phyloP scores from a whole-genome alignment of 2,888 invertebrate species.

The Drosophila birchii region DNA sequence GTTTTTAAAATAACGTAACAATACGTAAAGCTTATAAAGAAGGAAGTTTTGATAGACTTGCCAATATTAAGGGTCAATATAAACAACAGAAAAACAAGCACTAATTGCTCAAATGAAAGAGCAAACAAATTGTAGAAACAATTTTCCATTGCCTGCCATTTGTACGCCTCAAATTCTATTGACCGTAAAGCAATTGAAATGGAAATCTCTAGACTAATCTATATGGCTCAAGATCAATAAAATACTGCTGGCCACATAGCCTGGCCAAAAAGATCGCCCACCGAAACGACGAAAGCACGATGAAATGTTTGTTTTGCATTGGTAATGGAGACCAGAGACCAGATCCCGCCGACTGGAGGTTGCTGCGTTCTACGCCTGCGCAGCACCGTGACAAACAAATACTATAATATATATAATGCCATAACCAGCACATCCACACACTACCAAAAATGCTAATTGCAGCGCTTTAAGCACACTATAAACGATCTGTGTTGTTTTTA shows the following conservation, averaged over 20 bases:
- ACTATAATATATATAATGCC: slow-evolving; percentile 12
- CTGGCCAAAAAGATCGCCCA: slow-evolving; percentile 71
- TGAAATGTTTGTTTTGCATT: slow-evolving; percentile 48
- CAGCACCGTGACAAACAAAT: slow-evolving; percentile 72
- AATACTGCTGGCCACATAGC: slow-evolving; percentile 39
- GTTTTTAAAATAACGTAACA: no score
- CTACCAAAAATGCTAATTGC: slow-evolving; percentile 73
- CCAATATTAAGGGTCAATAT: slow-evolving; percentile 15
- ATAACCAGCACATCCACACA: slow-evolving; percentile 44
- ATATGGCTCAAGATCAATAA: slow-evolving; percentile 59
- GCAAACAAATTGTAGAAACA: slow-evolving; percentile 6
- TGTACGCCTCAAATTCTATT: slow-evolving; percentile 7
- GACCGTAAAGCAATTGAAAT: slow-evolving; percentile 7
- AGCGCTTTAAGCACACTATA: slow-evolving; percentile 56
- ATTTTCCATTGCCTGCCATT: background rate
- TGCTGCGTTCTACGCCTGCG: slow-evolving; percentile 56
- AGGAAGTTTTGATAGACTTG: slow-evolving; percentile 25
- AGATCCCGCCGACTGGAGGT: slow-evolving; percentile 42
- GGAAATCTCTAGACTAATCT: slow-evolving; percentile 41
- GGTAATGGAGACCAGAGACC: slow-evolving; percentile 24
- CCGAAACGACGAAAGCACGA: slow-evolving; percentile 38
- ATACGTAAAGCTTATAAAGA: background rate
- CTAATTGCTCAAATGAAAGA: slow-evolving; percentile 8
- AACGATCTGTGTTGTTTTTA: slow-evolving; percentile 53
- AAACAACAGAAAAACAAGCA: slow-evolving; percentile 13